These are phyloP conservation scores for Thysanoteuthis rhombus DNA, from an alignment of 2,888 invertebrate species.

Conservation along the genomic window DNA sequence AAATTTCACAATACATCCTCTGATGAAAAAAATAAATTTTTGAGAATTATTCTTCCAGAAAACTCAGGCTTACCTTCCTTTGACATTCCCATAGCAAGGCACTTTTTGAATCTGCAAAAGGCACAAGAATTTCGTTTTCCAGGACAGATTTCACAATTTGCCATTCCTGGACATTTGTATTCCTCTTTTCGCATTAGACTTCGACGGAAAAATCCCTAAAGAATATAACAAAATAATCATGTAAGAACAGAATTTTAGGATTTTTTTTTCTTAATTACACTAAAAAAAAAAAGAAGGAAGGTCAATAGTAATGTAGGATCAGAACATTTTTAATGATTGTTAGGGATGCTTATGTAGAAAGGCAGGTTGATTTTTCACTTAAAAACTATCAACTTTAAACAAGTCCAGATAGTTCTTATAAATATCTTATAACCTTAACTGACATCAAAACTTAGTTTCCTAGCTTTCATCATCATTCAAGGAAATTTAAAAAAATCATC, in stretches of 20 bases:
- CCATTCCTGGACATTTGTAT: conserved; percentile 55
- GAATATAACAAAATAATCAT: background rate
- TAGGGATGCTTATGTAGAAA: too few relatives aligned
- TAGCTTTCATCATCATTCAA: too few relatives aligned
- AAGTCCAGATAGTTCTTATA: too few relatives aligned
- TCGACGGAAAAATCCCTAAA: conserved; percentile 65
- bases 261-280: background rate
- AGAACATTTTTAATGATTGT: background rate
- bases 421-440: too few relatives aligned
- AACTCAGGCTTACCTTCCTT: conserved; percentile 56
- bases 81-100: conserved; percentile 63
- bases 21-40: too few relatives aligned
- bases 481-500: too few relatives aligned
- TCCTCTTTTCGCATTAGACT: conserved; percentile 56
- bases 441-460: too few relatives aligned
- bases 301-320: background rate
- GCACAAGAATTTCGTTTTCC: conserved; percentile 61
- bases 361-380: too few relatives aligned
- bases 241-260: background rate
- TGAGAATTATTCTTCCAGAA: too few relatives aligned
- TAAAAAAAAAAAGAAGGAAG: background rate
- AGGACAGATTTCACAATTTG: conserved; percentile 48
- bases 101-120: conserved; percentile 60
- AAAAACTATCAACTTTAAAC: too few relatives aligned
- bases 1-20: too few relatives aligned